These are phyloP conservation scores for Cheirogaleus medius DNA, from an alignment of 2,113 vertebrate species.

Conservation along the genomic window DNA sequence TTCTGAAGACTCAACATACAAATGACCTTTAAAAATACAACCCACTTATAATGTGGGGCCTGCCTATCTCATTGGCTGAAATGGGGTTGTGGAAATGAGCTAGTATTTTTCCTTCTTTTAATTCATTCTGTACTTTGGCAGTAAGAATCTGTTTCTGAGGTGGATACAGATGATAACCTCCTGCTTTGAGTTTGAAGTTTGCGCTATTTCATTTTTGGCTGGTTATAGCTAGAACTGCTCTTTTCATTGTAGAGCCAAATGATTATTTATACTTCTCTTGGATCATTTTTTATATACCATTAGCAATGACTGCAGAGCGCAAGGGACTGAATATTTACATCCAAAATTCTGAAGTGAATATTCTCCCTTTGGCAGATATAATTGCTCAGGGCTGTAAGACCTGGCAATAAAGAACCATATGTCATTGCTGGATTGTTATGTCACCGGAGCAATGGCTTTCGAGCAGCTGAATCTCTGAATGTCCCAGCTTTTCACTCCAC, in stretches of 20 bases:
- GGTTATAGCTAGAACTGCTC: slow-evolving; percentile 48
- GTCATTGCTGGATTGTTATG: slow-evolving; percentile 35
- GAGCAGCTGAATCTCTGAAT: slow-evolving; percentile 28
- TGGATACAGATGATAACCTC: slow-evolving; percentile 55
- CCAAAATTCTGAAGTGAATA: slow-evolving; percentile 66
- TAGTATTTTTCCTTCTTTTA: background rate
- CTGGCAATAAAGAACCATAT: slow-evolving; percentile 53
- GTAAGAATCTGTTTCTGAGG: slow-evolving; percentile 44
- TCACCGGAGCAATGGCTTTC: background rate
- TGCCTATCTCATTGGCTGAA: background rate
- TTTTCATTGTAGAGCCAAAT: slow-evolving; percentile 64
- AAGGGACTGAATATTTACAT: slow-evolving; percentile 70
- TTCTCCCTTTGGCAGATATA: slow-evolving; percentile 59
- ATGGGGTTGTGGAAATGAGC: background rate
- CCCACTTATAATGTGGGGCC: background rate
- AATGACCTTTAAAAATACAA: slow-evolving; percentile 26
- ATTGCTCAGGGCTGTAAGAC: slow-evolving; percentile 41
- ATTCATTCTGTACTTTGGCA: background rate
- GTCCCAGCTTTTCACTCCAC: background rate
- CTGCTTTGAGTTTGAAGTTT: slow-evolving; percentile 40
- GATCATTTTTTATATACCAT: slow-evolving; percentile 70
- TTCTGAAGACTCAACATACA: background rate
- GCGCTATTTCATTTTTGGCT: slow-evolving; percentile 69
- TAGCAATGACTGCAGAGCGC: slow-evolving; percentile 59
- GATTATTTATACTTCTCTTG: slow-evolving; percentile 70